Conservation (phyloP, 2,888 invertebrate genomes). For the Xylophagus ater region DNA sequence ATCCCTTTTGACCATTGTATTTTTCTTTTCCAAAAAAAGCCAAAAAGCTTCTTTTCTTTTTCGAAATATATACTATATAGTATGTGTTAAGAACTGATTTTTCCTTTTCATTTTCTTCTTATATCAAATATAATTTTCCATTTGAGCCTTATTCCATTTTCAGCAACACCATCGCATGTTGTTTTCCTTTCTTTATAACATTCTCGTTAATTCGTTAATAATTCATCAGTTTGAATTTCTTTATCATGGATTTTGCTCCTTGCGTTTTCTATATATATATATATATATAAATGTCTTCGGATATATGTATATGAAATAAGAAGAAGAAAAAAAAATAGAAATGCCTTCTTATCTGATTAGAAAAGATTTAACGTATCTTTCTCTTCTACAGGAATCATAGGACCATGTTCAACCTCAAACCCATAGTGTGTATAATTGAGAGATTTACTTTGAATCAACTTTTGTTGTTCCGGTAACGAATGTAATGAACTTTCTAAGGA, state of each 20-base stretch:
- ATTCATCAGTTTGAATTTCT: too few species aligned
- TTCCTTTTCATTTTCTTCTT: slow-evolving; percentile 11
- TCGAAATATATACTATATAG: too few species aligned
- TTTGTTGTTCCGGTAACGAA: neutral
- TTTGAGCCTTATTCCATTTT: slow-evolving; percentile 13
- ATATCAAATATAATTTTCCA: slow-evolving; percentile 11
- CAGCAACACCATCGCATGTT: slow-evolving; percentile 12
- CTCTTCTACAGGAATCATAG: neutral
- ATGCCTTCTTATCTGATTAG: slow-evolving; percentile 18
- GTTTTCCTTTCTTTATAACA: neutral
- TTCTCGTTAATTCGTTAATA: slow-evolving; percentile 16
- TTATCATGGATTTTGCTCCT: too few species aligned
- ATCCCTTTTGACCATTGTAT: neutral
- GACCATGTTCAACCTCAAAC: neutral
- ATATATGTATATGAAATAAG: too few species aligned
- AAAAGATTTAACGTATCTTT: slow-evolving; percentile 17
- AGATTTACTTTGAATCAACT: slow-evolving; percentile 7
- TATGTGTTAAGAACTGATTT: too few species aligned
- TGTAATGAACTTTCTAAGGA: too few species aligned
- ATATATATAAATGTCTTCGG: too few species aligned
- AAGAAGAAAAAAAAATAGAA: too few species aligned
- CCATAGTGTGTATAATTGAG: slow-evolving; percentile 11
- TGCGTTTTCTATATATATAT: too few species aligned
- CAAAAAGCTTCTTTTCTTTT: too few species aligned
- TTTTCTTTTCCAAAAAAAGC: too few species aligned